phyloP scores from a whole-genome alignment of 2,888 invertebrate species.

The Cinara cedri region DNA sequence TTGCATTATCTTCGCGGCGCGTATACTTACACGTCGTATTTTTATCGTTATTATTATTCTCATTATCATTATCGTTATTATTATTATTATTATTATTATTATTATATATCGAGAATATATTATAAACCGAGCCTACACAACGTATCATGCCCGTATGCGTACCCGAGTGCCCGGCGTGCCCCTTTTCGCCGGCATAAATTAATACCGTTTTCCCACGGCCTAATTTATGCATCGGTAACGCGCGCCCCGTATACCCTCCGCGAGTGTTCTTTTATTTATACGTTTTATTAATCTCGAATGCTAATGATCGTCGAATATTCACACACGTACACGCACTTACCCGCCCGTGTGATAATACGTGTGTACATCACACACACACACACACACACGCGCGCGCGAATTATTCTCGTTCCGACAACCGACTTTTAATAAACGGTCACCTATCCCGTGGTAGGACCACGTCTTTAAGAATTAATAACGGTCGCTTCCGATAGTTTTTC shows the following conservation, averaged over 20 bases:
- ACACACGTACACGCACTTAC: neutral
- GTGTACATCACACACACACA: too few species aligned
- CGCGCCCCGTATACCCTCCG: conserved; percentile 4
- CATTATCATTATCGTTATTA: too few species aligned
- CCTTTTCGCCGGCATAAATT: conserved; percentile 51
- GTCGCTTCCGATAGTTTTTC: too few species aligned
- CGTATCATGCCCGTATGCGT: neutral
- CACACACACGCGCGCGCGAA: too few species aligned
- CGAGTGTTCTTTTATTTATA: conserved; percentile 31
- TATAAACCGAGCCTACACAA: too few species aligned
- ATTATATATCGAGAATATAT: conserved; percentile 48
- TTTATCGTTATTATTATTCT: too few species aligned
- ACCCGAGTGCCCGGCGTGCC: conserved; percentile 8
- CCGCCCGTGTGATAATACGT: too few species aligned
- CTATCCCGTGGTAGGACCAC: too few species aligned
- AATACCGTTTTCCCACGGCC: conserved; percentile 52
- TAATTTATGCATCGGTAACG: conserved; percentile 56
- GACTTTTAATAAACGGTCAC: too few species aligned
- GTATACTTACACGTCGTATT: neutral
- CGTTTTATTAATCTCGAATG: conserved; percentile 38
- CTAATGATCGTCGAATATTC: conserved; percentile 51
- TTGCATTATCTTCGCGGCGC: conserved; percentile 50
- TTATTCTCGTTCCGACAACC: too few species aligned
- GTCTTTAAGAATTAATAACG: too few species aligned
- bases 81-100: too few species aligned